Evolutionary conservation across 2,888 invertebrate species (phyloP).

Genomic region (Stegophylla sp.): DNA sequence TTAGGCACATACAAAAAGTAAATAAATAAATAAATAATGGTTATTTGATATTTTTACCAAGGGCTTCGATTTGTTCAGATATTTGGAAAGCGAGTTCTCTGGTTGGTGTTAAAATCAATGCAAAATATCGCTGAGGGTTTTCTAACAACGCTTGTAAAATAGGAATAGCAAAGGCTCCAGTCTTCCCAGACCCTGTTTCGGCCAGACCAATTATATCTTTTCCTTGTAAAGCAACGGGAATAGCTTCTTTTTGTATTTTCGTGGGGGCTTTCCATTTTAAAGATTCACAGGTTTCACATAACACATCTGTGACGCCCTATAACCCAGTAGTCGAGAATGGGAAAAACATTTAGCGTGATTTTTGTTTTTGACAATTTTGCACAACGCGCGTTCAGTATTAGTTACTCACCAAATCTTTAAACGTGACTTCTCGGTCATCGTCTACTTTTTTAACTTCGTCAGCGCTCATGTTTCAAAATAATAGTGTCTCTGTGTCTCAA

Average conservation of each 20-base stretch:
- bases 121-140: slow-evolving; percentile 92
- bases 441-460: neutral
- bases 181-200: slow-evolving; percentile 94
- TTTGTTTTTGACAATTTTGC: neutral
- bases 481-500: too few species aligned
- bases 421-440: slow-evolving; percentile 4
- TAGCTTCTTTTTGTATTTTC: slow-evolving; percentile 92
- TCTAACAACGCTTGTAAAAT: slow-evolving; percentile 90
- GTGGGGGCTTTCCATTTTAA: slow-evolving; percentile 94
- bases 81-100: slow-evolving; percentile 98
- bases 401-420: slow-evolving; percentile 36
- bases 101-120: slow-evolving; percentile 92
- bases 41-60: slow-evolving; percentile 71
- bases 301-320: slow-evolving; percentile 86
- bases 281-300: slow-evolving; percentile 89
- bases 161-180: slow-evolving; percentile 96
- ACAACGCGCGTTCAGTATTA: neutral
- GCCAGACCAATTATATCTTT: slow-evolving; percentile 80
- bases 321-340: slow-evolving; percentile 60
- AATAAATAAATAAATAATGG: neutral
- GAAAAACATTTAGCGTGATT: neutral
- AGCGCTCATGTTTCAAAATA: too few species aligned
- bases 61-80: slow-evolving; percentile 96
- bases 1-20: neutral
- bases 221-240: slow-evolving; percentile 89